Evolutionary conservation across 1,140 invertebrate genomes (phyloP), one percentile per base, ranked within the genome.

Genomic region (Zophobas morio): DNA sequence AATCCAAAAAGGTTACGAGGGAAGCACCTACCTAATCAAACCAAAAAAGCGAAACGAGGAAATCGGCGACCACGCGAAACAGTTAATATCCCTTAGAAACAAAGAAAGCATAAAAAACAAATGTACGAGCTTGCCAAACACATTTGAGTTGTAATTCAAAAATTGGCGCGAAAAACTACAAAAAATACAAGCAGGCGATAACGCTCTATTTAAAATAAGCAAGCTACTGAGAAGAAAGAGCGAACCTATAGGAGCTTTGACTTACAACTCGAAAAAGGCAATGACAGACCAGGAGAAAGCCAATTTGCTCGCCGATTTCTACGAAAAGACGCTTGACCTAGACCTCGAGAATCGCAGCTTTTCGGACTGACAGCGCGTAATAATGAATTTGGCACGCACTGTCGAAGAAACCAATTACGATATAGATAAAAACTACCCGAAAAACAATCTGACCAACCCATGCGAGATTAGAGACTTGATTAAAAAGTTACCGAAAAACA

Each of bases 401-500:
- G 20, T 20, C 20, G 20, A 20, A 20, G 20, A 20, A 20, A 20
- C 20, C 20, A 20, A 70, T 8, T 33, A 70, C 39, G 5, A 39
- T 6, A 39, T 0, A 39, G 36, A 40, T 40, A 70, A 39, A 6
- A 39, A 1, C 0, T 1, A 39, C 37, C 37, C 8, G 2, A 20
- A 71, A 60, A 60, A 56, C n/a, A 56, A 5, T 6, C 37, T 37
- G 0, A 46, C 66, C 6, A 70, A 2, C 39, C 66, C 8, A 20
- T 0, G 5, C 8, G 72, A 78, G 51, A 20, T 80, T n/a, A 1
- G 39, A 77, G 70, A 3, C 5, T n/a, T 74, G 6, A 79, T 80
- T 1, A 53, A 72, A 47, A 56, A 39, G 36, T 20, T 74, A 5
- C 32, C 36, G 4, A 36, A 70, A 0, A 75, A 47, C 2, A 82